Evolutionary conservation across 2,888 invertebrate genomes (phyloP), one percentile per base, ranked within the genome.

Genomic region (Ditula angustiorana): DNA sequence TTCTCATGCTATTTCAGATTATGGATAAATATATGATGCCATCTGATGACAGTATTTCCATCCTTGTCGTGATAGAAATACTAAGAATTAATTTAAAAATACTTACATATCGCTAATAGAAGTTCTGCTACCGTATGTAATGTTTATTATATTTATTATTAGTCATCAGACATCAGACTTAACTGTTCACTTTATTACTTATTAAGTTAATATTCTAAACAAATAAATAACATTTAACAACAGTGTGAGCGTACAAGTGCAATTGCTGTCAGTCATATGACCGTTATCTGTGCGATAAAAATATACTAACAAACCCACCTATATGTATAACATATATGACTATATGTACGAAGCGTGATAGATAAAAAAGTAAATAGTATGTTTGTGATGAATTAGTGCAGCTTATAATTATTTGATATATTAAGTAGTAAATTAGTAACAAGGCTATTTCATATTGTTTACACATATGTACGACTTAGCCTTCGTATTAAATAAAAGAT

Each of bases 271-370:
- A n/a, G 37, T 68, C 66, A 66, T 59, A 59, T 66, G 57, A 58
- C 67, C 53, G 28, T 58, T 68, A 67, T 70, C 62, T 58, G n/a
- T 21, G 30, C 61, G 63, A 57, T 68, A 57, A 41, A 65, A 65
- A 65, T 55, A 10, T 16, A 19, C 37, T 16, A 35, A 60, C 55
- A 23, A 41, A 41, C 49, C 28, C 49, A 62, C 56, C 41, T 26
- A 28, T 19, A 47, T 21, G 8, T 21, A 56, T 24, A 55, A 55
- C 47, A 35, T 52, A 37, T 24, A n/a, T 16, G 26, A 13, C 24
- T 24, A 28, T 44, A 30, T 23, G 10, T 24, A 16, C 26, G 41
- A 24, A 41, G 28, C 56, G 37, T 62, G 49, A 44, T 62, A 41
- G 56, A 62, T 49, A 49, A 56, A 41, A 61, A 41, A 35, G 30